These are phyloP conservation scores for Brachypodius melanocephalos DNA, from an alignment of 2,113 vertebrate genomes.

Conservation along the genomic window DNA sequence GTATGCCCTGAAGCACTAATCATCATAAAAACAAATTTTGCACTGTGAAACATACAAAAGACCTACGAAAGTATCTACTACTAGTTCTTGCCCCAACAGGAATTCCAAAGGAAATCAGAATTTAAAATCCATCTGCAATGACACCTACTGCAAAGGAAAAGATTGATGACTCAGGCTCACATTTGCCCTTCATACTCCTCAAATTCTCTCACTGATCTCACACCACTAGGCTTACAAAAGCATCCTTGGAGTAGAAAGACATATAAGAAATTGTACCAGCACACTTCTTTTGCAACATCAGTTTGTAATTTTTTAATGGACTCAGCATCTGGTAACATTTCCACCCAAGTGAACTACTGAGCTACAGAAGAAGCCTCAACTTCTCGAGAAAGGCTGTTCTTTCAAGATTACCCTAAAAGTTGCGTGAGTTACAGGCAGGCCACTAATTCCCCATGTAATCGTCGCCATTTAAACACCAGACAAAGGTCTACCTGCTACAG, in stretches of 20 bases:
- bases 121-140: slow-evolving; percentile 35
- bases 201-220: background rate
- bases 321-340: background rate
- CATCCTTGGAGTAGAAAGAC: background rate
- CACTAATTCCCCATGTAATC: background rate
- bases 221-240: background rate
- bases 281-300: background rate
- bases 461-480: background rate
- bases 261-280: background rate
- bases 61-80: background rate
- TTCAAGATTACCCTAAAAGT: background rate
- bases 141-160: slow-evolving; percentile 50
- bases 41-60: background rate
- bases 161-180: slow-evolving; percentile 49
- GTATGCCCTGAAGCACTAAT: background rate
- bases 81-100: background rate
- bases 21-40: background rate
- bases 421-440: background rate
- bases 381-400: background rate
- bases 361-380: background rate
- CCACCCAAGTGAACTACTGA: background rate
- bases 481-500: slow-evolving; percentile 27
- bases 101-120: background rate
- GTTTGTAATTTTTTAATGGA: background rate
- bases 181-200: slow-evolving; percentile 39